A percentile compares a stretch with the other conserved stretches of the same genome.
These are phyloP conservation scores for Xanthia icteritia DNA, from an alignment of 2,888 invertebrate genomes.

Conservation along the genomic window DNA sequence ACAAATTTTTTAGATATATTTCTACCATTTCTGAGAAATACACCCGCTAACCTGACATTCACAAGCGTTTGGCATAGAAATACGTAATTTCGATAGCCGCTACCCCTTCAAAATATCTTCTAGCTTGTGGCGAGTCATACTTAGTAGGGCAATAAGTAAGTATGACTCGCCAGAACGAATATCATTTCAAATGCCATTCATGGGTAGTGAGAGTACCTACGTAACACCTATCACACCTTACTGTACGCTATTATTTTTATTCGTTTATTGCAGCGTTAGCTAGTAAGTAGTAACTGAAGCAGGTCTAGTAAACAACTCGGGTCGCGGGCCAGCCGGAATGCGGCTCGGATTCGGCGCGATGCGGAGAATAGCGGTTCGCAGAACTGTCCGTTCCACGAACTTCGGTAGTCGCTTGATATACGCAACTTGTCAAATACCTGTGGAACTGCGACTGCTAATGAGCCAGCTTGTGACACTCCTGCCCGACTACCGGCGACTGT, in stretches of 20 bases:
- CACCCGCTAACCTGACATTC: no score
- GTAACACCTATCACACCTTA: not conserved
- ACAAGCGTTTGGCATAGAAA: no score
- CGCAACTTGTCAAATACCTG: conserved; percentile 12
- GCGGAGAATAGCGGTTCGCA: conserved; percentile 34
- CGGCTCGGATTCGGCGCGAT: conserved; percentile 37
- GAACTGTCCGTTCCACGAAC: conserved; percentile 49
- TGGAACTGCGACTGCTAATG: not conserved
- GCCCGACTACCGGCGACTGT: not conserved
- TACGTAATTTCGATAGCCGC: no score
- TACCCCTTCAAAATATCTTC: no score
- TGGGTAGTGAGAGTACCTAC: not conserved
- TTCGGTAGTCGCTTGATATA: conserved; percentile 34
- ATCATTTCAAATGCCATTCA: not conserved
- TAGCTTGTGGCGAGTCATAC: not conserved
- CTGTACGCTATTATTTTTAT: not conserved
- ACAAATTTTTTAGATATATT: no score
- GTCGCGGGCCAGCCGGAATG: conserved; percentile 44
- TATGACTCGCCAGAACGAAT: not conserved
- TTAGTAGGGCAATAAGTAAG: not conserved
- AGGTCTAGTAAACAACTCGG: not conserved
- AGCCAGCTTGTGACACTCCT: conserved; percentile 2
- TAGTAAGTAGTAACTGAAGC: not conserved
- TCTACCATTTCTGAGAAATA: no score
- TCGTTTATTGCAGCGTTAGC: not conserved